These are phyloP conservation scores for Dione juno DNA, from an alignment of 2,888 invertebrate species.

Conservation along the genomic window DNA sequence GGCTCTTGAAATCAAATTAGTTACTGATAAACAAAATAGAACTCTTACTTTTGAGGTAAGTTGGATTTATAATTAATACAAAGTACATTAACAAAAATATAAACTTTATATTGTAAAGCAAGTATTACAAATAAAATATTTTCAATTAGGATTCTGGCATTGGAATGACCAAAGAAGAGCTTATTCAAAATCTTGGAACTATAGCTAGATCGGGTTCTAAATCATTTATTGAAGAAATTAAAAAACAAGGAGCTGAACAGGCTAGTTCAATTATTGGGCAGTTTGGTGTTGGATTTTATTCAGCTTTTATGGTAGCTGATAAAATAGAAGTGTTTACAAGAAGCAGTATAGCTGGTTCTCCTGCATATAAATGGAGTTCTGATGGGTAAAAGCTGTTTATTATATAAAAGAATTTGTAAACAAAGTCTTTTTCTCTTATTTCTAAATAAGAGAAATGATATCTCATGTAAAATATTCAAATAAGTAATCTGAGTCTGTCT, in stretches of 20 bases:
- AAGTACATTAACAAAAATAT: too few relatives aligned
- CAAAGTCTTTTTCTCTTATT: too few relatives aligned
- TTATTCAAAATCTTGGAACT: slow-evolving; percentile 95
- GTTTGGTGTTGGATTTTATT: slow-evolving; percentile 99
- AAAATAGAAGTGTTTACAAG: slow-evolving; percentile 96
- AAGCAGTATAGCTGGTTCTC: slow-evolving; percentile 85
- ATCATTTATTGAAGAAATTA: slow-evolving; percentile 93
- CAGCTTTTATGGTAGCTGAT: slow-evolving; percentile 98
- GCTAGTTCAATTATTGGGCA: slow-evolving; percentile 95
- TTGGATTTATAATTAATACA: slow-evolving; percentile 1
- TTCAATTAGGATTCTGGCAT: slow-evolving; percentile 91
- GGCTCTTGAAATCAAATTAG: slow-evolving; percentile 93
- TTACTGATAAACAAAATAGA: slow-evolving; percentile 93
- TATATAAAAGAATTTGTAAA: too few relatives aligned
- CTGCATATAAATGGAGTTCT: slow-evolving; percentile 93
- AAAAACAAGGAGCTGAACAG: slow-evolving; percentile 84
- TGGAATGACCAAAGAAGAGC: slow-evolving; percentile 97
- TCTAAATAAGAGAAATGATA: too few relatives aligned
- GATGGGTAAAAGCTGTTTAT: slow-evolving; percentile 87
- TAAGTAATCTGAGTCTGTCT: too few relatives aligned
- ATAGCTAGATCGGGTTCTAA: slow-evolving; percentile 98
- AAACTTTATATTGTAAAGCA: background rate
- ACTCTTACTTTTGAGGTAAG: slow-evolving; percentile 92
- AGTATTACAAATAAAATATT: background rate
- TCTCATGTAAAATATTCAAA: too few relatives aligned